Percentiles rank a stretch among this genome's conserved stretches.
phyloP scores from a whole-genome alignment of 2,113 vertebrate genomes.

The Osmerus eperlanus region DNA sequence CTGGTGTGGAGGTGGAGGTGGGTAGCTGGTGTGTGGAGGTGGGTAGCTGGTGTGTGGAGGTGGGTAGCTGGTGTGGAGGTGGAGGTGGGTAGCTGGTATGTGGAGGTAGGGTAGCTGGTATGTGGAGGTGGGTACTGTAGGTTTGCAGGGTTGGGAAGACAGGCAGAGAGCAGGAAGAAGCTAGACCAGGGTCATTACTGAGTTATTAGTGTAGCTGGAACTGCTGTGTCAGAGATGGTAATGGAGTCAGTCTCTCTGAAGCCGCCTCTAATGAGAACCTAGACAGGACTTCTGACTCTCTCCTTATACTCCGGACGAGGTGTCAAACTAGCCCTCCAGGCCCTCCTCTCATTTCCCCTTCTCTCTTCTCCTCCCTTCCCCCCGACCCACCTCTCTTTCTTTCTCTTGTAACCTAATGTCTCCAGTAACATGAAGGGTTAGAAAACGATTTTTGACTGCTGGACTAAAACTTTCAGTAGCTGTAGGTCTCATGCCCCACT shows the following conservation, averaged over 20 bases:
- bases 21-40: not conserved
- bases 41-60: not conserved
- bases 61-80: not conserved
- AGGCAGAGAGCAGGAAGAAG: constrained; percentile 21
- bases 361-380: too few species aligned
- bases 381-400: too few species aligned
- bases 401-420: constrained; percentile 35
- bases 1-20: not conserved
- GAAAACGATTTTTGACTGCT: constrained; percentile 34
- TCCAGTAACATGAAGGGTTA: constrained; percentile 48
- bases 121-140: constrained; percentile 16
- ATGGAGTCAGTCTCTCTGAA: constrained; percentile 52
- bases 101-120: constrained; percentile 25
- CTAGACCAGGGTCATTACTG: constrained; percentile 32
- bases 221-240: constrained; percentile 44
- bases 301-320: constrained; percentile 41
- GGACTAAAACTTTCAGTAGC: not conserved
- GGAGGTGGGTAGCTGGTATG: too few species aligned
- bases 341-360: constrained; percentile 1
- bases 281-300: constrained; percentile 51
- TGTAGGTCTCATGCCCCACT: constrained; percentile 34
- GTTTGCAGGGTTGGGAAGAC: not conserved
- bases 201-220: constrained; percentile 35
- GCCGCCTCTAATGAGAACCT: constrained; percentile 58
- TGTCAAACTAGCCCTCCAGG: constrained; percentile 24